phyloP scores from a whole-genome alignment of 2,113 vertebrate species.

The Phainopepla nitens region DNA sequence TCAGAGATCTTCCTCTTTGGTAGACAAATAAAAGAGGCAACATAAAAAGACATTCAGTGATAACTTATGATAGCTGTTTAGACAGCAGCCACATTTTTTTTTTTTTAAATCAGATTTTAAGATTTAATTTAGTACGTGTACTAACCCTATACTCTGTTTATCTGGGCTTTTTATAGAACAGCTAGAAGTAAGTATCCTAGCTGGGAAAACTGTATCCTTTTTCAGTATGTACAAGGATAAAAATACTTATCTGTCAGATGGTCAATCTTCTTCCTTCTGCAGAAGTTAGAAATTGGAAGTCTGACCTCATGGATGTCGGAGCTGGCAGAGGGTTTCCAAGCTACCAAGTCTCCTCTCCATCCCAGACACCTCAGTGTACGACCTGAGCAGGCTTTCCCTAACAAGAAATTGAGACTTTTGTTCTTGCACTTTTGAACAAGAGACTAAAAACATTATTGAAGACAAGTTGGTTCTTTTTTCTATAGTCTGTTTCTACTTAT shows the following conservation, averaged over 20 bases:
- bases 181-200: not conserved
- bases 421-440: not conserved
- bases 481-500: not conserved
- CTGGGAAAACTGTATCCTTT: not conserved
- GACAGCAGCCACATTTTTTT: not conserved
- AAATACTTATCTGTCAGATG: not conserved
- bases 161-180: not conserved
- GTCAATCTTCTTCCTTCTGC: not conserved
- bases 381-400: not conserved
- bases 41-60: not conserved
- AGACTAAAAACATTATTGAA: not conserved
- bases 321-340: not conserved
- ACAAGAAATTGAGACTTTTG: accelerated
- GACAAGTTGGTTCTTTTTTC: not conserved
- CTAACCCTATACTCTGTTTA: not conserved
- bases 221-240: not conserved
- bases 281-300: not conserved
- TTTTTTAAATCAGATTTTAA: not conserved
- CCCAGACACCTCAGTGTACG: not conserved
- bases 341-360: not conserved
- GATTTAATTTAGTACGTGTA: not conserved
- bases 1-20: not conserved
- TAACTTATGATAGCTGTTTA: not conserved
- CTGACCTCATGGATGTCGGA: not conserved
- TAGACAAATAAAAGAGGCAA: not conserved